phyloP scores from a whole-genome alignment of 2,113 vertebrate genomes.

The Oceanites oceanicus region DNA sequence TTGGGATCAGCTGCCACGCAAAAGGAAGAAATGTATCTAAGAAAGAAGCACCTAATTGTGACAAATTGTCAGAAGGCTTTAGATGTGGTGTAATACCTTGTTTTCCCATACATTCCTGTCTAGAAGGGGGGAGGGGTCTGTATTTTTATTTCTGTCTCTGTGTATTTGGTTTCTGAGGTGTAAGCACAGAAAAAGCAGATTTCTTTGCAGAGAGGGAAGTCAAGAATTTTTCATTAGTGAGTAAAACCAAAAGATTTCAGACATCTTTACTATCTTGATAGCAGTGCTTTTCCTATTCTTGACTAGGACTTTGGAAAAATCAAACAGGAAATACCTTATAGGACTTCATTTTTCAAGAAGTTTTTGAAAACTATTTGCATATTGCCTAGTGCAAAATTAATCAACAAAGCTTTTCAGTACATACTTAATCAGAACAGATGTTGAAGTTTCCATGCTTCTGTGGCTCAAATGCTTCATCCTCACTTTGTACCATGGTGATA shows the following conservation, averaged over 20 bases:
- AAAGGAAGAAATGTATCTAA: background rate
- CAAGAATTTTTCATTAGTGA: background rate
- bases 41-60: background rate
- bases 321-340: background rate
- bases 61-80: constrained; percentile 5
- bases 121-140: background rate
- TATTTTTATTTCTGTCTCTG: background rate
- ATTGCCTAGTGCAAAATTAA: background rate
- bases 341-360: background rate
- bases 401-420: background rate
- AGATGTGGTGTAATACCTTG: background rate
- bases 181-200: background rate
- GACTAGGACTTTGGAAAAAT: background rate
- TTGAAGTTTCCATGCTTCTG: background rate
- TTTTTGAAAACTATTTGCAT: background rate
- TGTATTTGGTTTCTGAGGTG: background rate
- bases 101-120: background rate
- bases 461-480: background rate
- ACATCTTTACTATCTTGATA: background rate
- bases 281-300: background rate
- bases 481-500: background rate
- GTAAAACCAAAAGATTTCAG: background rate
- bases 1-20: background rate
- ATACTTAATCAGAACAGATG: background rate
- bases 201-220: background rate